phyloP scores from a whole-genome alignment of 2,113 vertebrate genomes.

The Progne subis region DNA sequence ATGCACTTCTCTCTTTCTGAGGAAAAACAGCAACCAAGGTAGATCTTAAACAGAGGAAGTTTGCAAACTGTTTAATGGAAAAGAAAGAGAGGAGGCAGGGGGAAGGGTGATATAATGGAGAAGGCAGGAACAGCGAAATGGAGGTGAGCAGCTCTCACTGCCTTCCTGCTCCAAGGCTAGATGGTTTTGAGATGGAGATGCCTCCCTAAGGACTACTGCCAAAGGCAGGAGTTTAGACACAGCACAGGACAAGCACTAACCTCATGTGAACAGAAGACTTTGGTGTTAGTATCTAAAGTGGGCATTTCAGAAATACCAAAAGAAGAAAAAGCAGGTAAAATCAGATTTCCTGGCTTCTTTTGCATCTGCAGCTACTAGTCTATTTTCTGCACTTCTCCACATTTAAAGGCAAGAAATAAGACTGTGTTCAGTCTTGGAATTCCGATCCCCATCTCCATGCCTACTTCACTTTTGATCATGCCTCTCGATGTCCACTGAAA shows the following conservation, averaged over 20 bases:
- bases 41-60: not conserved
- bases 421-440: not conserved
- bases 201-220: not conserved
- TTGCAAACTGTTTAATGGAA: not conserved
- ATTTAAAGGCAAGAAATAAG: not conserved
- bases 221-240: not conserved
- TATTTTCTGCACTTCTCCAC: not conserved
- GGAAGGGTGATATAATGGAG: fast-evolving
- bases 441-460: not conserved
- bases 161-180: not conserved
- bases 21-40: not conserved
- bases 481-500: not conserved
- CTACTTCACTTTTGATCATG: not conserved
- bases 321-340: not conserved
- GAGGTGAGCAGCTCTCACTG: not conserved
- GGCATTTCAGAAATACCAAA: not conserved
- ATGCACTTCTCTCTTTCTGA: not conserved
- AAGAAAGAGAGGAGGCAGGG: not conserved
- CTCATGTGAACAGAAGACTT: not conserved
- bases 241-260: not conserved
- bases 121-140: not conserved
- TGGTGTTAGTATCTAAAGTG: not conserved
- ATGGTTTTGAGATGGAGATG: not conserved
- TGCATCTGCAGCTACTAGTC: not conserved
- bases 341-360: not conserved